Base-by-base conservation (phyloP, 2,888 invertebrate genomes). In the Diplolepis rosae region DNA sequence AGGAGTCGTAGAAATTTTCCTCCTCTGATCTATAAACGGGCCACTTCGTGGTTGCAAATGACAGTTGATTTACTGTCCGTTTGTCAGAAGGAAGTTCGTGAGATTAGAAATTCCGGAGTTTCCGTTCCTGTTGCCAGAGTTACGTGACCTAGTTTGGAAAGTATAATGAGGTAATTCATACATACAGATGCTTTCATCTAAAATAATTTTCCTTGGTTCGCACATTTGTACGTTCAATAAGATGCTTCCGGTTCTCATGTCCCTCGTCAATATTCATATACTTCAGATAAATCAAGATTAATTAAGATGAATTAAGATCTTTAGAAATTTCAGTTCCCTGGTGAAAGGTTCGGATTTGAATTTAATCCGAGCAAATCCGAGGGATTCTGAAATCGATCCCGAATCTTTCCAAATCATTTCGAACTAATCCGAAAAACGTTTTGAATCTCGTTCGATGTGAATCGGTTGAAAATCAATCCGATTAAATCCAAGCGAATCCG, bases 51-150 rank as follows among this genome's bases (percentile, higher is more conserved):
- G 27, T 7, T 15, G 7, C 52, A 27, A 27, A 15, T 28, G 27
- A 22, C 11, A 51, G 51, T 51, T 51, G 50, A 51, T 52, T 28
- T 28, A 52, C n/a, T 28, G 28, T 28, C 28, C 6, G n/a, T 52
- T 28, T 28, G 52, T 27, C 52, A n/a, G 52, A 13, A n/a, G 51
- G 51, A 27, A 28, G 52, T 52, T 52, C 50, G 50, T 52, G 28
- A 52, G 52, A 52, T 52, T 52, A 52, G 52, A 52, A 52, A 52
- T 52, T 2, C 52, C 52, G n/a, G 28, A 52, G 52, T 52, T 52
- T 28, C 52, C 27, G 28, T 28, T 48, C 18, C 4, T 18, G 18
- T 48, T 48, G 18, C 45, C 6, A 7, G 4, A 52, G 52, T 52
- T 28, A 52, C 27, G 28, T n/a, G 52, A 52, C 52, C 51, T 51